Percentiles rank a stretch among this genome's conserved stretches.
Evolutionary conservation across 2,888 invertebrate species (phyloP).

Genomic region (Celastrina argiolus): DNA sequence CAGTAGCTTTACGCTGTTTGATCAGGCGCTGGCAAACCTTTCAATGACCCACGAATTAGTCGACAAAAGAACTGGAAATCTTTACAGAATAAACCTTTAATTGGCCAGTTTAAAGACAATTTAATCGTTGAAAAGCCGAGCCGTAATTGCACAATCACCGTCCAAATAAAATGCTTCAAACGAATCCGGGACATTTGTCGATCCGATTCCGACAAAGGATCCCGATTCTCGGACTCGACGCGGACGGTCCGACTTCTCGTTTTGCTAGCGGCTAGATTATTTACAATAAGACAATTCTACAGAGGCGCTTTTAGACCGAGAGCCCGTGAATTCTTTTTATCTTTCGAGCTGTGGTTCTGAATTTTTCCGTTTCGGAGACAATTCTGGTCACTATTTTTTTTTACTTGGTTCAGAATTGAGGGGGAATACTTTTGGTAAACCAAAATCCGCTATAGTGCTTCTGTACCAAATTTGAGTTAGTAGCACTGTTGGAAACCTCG

Average conservation of each 20-base stretch:
- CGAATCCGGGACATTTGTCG: constrained; percentile 31
- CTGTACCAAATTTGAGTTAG: too few species aligned
- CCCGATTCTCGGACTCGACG: constrained; percentile 30
- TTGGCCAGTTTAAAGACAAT: constrained; percentile 18
- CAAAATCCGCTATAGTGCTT: too few species aligned
- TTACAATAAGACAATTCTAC: constrained; percentile 29
- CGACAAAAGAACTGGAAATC: neutral
- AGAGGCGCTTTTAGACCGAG: neutral
- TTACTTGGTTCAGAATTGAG: too few species aligned
- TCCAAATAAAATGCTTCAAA: constrained; percentile 25
- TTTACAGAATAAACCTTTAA: neutral
- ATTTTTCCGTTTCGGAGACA: too few species aligned
- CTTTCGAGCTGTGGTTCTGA: too few species aligned
- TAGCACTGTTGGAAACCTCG: too few species aligned
- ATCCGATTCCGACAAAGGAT: constrained; percentile 27
- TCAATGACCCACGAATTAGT: neutral
- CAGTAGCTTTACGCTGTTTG: neutral
- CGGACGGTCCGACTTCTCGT: constrained; percentile 36
- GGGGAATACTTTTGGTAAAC: too few species aligned
- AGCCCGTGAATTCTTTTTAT: neutral
- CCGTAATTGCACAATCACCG: constrained; percentile 21
- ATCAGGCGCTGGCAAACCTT: neutral
- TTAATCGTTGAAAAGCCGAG: constrained; percentile 12
- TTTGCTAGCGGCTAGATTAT: constrained; percentile 33
- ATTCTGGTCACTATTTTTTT: too few species aligned